These are phyloP conservation scores for Mesocricetus auratus DNA, from an alignment of 2,113 vertebrate species.

Conservation along the genomic window DNA sequence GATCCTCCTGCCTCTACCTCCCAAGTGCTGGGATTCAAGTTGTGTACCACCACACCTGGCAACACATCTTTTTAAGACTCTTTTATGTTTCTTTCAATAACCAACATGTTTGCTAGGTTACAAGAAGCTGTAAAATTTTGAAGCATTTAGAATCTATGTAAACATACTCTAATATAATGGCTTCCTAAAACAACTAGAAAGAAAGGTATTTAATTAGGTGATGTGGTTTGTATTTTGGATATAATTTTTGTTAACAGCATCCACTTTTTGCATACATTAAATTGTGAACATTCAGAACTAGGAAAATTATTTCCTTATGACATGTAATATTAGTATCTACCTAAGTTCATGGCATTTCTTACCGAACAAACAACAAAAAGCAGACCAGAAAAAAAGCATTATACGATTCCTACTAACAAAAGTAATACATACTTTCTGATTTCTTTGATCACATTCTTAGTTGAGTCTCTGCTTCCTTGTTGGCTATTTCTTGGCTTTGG, in stretches of 20 bases:
- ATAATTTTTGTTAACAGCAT: background rate
- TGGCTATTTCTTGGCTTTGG: slow-evolving; percentile 54
- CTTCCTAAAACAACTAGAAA: slow-evolving; percentile 40
- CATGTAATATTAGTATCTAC: slow-evolving; percentile 22
- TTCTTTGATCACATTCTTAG: slow-evolving; percentile 46
- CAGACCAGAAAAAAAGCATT: background rate
- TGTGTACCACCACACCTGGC: background rate
- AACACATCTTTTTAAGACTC: background rate
- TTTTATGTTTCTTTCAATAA: background rate
- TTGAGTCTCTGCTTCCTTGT: slow-evolving; percentile 21
- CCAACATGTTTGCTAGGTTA: background rate
- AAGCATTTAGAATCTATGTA: background rate
- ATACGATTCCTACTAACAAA: slow-evolving; percentile 35
- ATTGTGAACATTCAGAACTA: background rate
- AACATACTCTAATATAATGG: background rate
- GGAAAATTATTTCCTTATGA: background rate
- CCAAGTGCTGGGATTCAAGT: background rate
- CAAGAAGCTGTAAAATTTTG: background rate
- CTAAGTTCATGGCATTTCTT: background rate
- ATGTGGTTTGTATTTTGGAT: background rate
- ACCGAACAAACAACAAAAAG: slow-evolving; percentile 1
- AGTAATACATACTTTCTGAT: slow-evolving; percentile 52
- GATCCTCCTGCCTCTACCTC: background rate
- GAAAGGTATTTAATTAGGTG: slow-evolving; percentile 9
- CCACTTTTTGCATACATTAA: background rate